A percentile compares a stretch with the other conserved stretches of the same genome.
phyloP scores from a whole-genome alignment of 2,113 vertebrate species.

The Gracilinanus agilis region DNA sequence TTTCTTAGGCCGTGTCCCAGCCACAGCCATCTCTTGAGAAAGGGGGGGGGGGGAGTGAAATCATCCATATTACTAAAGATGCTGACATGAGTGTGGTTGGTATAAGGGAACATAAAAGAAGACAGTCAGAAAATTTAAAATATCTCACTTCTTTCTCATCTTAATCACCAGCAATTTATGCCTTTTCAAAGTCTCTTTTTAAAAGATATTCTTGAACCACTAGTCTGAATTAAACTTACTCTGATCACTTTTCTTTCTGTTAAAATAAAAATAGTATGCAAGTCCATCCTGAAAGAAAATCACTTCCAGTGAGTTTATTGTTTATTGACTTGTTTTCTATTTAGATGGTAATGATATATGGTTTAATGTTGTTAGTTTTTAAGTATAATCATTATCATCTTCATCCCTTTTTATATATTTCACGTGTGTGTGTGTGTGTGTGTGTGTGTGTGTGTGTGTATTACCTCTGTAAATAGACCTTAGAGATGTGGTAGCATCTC shows the following conservation, averaged over 20 bases:
- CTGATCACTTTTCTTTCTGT: not conserved
- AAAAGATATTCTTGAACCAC: conserved; percentile 12
- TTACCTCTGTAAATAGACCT: too few species aligned
- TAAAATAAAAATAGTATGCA: not conserved
- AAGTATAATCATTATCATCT: not conserved
- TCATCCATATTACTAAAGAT: not conserved
- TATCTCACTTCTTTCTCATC: not conserved
- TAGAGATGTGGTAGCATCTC: not conserved
- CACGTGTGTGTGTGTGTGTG: too few species aligned
- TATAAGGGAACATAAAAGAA: conserved; percentile 27
- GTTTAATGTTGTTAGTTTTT: not conserved
- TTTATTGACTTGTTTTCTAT: not conserved
- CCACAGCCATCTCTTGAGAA: not conserved
- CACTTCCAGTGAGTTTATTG: not conserved
- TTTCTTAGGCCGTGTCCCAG: conserved; percentile 36
- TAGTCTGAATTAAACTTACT: not conserved
- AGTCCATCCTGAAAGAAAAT: not conserved
- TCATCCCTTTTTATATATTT: not conserved
- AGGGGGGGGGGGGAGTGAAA: conserved; percentile 22
- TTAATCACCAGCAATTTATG: not conserved
- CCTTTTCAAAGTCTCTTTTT: conserved; percentile 30
- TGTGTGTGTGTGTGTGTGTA: too few species aligned
- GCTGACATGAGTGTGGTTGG: not conserved
- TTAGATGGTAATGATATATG: not conserved
- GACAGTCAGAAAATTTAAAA: not conserved